Conservation (phyloP, 2,888 invertebrate species). For the Lumbricus terrestris region DNA sequence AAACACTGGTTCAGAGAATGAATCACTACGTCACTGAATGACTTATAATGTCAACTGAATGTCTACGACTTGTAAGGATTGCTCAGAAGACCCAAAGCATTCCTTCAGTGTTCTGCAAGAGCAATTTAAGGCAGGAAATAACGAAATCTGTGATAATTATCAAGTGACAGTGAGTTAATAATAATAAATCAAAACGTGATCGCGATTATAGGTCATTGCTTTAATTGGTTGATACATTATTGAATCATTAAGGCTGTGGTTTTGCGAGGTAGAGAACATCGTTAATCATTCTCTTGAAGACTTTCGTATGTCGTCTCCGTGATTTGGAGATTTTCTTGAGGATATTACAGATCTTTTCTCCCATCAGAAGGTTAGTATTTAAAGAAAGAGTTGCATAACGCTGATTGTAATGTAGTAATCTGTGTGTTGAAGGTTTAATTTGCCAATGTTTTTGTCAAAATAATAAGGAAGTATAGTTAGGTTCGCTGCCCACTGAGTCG, state of each 20-base stretch:
- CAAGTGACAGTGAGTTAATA: not conserved
- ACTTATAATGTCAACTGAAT: not conserved
- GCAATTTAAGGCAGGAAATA: not conserved
- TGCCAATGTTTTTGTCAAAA: not conserved
- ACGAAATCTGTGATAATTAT: not conserved
- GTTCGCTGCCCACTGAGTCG: not conserved
- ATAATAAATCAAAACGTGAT: not conserved
- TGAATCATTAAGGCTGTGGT: not conserved
- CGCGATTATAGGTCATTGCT: not conserved
- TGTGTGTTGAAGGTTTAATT: not conserved
- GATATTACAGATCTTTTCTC: not conserved
- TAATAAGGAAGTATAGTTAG: not conserved
- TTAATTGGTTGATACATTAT: not conserved
- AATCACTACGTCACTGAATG: not conserved
- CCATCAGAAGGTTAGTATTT: not conserved
- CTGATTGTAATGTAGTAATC: not conserved
- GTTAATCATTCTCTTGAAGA: not conserved
- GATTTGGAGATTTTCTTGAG: not conserved
- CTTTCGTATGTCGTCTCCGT: not conserved
- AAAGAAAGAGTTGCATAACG: not conserved
- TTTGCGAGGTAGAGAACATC: not conserved
- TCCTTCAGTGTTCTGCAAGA: not conserved
- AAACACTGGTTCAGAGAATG: not conserved
- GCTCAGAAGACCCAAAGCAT: not conserved
- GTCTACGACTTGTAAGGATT: not conserved